Base-by-base conservation (phyloP, 2,888 invertebrate species). In the Crepidodera aurea region DNA sequence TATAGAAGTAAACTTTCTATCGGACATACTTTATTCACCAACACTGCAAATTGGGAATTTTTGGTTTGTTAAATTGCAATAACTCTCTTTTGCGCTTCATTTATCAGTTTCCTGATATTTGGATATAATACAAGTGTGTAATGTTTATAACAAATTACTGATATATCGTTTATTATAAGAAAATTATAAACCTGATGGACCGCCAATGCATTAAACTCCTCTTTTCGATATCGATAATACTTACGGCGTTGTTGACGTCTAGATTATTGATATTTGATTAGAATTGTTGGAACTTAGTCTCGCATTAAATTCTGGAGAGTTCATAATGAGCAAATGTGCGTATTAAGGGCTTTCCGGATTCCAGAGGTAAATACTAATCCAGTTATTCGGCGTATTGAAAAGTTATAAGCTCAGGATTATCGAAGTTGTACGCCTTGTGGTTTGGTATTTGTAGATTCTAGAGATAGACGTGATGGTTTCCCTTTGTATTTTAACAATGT, bases 281-380 rank as follows among this genome's bases (percentile, higher is more conserved):
- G n/a, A 25, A 46, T 37, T 56, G 56, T 56, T 56, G 19, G 15
- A 19, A 34, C 15, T 37, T 19, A n/a, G 16, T 46, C 37, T 46
- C 6, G 18, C n/a, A 22, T 46, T 46, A 46, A 46, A 56, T 48
- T 46, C 34, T 46, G 5, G 34, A 37, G 37, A 34, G 46, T 37
- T 46, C 15, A 46, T 56, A 37, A 56, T 56, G 46, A 56, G 55
- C 29, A n/a, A 55, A 55, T 44, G 44, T 55, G 44, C 22, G 55
- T 32, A 56, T 56, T 46, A 46, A 39, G 22, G 32, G 46, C 25
- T 56, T 22, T 18, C 18, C 15, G 34, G 37, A 46, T 22, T 46
- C 19, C 6, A 18, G 16, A 13, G 56, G n/a, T n/a, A n/a, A n/a
- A n/a, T n/a, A n/a, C 13, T 34, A 37, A 46, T 48, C 46, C 12